Percentiles rank a stretch among this genome's conserved stretches.
Evolutionary conservation across 2,113 vertebrate genomes (phyloP).

Genomic region (Amazona vittata): DNA sequence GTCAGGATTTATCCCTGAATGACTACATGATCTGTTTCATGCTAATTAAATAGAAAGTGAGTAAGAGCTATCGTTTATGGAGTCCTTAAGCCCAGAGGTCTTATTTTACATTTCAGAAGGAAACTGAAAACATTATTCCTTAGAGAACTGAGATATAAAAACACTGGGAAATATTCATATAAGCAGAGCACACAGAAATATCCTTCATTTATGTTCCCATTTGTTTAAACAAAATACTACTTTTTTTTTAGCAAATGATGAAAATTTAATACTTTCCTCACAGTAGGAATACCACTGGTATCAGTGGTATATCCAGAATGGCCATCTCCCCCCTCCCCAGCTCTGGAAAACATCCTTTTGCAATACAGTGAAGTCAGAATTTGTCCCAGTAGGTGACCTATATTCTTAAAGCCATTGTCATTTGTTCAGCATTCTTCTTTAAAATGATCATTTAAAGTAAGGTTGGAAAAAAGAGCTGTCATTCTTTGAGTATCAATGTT

Average conservation of each 20-base stretch:
- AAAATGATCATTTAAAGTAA: background rate
- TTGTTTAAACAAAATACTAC: conserved; percentile 47
- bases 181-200: conserved; percentile 43
- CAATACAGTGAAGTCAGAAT: background rate
- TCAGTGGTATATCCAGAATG: background rate
- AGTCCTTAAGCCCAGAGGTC: conserved; percentile 55
- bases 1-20: conserved; percentile 22
- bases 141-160: conserved; percentile 42
- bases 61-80: conserved; percentile 28
- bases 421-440: background rate
- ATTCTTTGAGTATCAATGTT: background rate
- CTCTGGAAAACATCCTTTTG: background rate
- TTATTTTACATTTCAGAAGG: conserved; percentile 68
- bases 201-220: conserved; percentile 43
- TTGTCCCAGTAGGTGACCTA: background rate
- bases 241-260: conserved; percentile 59
- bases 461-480: background rate
- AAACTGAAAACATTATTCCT: conserved; percentile 64
- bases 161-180: conserved; percentile 54
- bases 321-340: background rate
- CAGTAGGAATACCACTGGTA: conserved; percentile 1
- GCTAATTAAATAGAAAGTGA: conserved; percentile 58
- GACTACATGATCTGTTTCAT: conserved; percentile 40
- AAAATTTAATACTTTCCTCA: conserved; percentile 25
- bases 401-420: background rate